Conservation (phyloP, 2,113 vertebrate genomes). For the Podarcis cretensis region DNA sequence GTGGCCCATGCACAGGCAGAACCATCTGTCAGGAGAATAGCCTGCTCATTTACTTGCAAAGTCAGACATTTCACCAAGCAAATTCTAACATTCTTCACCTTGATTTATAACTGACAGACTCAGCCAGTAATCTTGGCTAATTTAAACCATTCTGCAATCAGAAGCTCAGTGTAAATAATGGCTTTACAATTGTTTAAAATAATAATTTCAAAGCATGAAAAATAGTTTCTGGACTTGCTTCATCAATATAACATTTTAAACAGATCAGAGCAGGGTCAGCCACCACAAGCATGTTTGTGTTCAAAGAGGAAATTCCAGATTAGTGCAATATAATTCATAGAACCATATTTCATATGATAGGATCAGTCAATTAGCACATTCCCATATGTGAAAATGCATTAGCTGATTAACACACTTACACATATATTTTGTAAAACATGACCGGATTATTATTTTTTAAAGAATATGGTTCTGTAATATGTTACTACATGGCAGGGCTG, state of each 20-base stretch:
- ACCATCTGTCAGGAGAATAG: not conserved
- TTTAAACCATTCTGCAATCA: conserved; percentile 38
- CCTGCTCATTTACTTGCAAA: conserved; percentile 14
- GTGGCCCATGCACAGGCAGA: not conserved
- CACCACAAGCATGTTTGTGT: conserved; percentile 50
- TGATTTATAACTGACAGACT: conserved; percentile 31
- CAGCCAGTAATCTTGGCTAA: conserved; percentile 4
- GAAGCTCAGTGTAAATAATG: conserved; percentile 44
- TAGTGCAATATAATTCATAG: conserved; percentile 36
- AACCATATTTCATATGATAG: conserved; percentile 43
- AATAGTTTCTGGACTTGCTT: conserved; percentile 48
- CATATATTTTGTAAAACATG: not conserved
- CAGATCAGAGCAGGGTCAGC: conserved; percentile 43
- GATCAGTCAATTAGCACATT: conserved; percentile 36
- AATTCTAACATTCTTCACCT: conserved; percentile 21
- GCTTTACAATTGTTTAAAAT: conserved; percentile 38
- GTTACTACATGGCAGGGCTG: conserved; percentile 11
- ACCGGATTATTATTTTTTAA: conserved; percentile 30
- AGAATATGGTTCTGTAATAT: not conserved
- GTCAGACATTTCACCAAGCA: conserved; percentile 10
- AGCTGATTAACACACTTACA: not conserved
- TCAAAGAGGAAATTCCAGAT: conserved; percentile 55
- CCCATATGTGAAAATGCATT: conserved; percentile 30
- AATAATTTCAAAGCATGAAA: conserved; percentile 38
- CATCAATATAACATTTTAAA: conserved; percentile 43